A percentile compares a stretch with the other conserved stretches of the same genome.
Evolutionary conservation across 2,888 invertebrate species (phyloP).

Genomic region (Morpho helenor): DNA sequence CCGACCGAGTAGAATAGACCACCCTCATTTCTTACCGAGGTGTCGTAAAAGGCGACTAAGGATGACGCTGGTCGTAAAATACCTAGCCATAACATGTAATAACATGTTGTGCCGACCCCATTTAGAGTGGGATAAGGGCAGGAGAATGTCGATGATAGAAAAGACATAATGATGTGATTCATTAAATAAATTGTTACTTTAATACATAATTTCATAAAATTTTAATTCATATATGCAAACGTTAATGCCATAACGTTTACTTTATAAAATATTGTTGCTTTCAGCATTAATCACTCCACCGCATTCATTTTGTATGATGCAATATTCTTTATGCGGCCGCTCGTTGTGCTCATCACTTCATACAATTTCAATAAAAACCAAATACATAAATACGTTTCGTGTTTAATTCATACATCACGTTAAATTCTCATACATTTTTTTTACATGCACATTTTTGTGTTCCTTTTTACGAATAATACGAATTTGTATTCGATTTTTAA

Average conservation of each 20-base stretch:
- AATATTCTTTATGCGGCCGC: slow-evolving; percentile 12
- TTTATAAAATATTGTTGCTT: slow-evolving; percentile 19
- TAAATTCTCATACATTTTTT: no score
- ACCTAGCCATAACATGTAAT: no score
- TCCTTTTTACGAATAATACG: neutral
- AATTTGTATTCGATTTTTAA: neutral
- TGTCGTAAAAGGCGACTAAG: no score
- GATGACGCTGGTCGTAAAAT: no score
- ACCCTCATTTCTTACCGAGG: no score
- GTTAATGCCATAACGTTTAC: slow-evolving; percentile 19
- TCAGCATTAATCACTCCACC: slow-evolving; percentile 18
- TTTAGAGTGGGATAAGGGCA: no score
- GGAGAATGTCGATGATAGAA: no score
- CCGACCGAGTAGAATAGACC: no score
- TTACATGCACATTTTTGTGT: neutral
- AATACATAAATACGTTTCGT: slow-evolving; percentile 8
- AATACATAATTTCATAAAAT: slow-evolving; percentile 1
- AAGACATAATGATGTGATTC: no score
- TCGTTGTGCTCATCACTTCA: slow-evolving; percentile 9
- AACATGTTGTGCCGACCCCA: no score
- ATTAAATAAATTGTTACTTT: neutral
- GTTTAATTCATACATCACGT: slow-evolving; percentile 1
- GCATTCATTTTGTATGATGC: slow-evolving; percentile 20
- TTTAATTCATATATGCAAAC: slow-evolving; percentile 5
- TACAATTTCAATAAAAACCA: slow-evolving; percentile 18